A percentile compares a stretch with the other conserved stretches of the same genome.
Conservation (phyloP, 1,140 invertebrate species). For the Pseudoatta argentina region DNA sequence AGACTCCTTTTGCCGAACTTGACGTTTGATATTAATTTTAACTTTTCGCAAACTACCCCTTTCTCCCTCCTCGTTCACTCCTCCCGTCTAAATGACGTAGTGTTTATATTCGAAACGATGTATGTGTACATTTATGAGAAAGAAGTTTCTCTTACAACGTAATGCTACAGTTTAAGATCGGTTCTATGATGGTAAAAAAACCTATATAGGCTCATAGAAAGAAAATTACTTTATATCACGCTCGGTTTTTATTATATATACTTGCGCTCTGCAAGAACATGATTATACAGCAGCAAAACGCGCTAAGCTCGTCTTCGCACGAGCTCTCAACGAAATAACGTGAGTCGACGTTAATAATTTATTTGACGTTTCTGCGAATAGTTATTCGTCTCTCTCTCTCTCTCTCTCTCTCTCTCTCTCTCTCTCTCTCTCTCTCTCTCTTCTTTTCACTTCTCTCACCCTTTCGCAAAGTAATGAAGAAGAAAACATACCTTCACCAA, state of each 20-base stretch:
- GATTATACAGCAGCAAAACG: conserved; percentile 35
- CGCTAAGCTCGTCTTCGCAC: conserved; percentile 24
- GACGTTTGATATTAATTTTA: conserved; percentile 48
- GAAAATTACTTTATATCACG: conserved; percentile 31
- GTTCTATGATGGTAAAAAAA: neutral
- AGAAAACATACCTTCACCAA: conserved; percentile 18
- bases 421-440: neutral
- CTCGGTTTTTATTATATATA: conserved; percentile 12
- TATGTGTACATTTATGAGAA: neutral
- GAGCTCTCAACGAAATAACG: conserved; percentile 19
- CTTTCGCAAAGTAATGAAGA: conserved; percentile 41
- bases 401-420: neutral
- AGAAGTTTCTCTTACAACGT: neutral
- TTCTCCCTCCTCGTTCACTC: neutral
- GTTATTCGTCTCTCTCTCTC: conserved; percentile 16
- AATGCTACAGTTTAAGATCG: conserved; percentile 10
- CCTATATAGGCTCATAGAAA: neutral
- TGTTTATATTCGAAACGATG: neutral
- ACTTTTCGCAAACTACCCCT: conserved; percentile 7
- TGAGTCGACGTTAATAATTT: conserved; percentile 32
- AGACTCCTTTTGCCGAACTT: neutral
- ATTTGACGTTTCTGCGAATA: conserved; percentile 28
- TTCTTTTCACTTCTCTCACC: neutral
- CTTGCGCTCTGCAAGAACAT: neutral
- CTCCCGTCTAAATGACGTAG: neutral